Conservation (phyloP, 1,140 invertebrate species). For the Thaumatotibia leucotreta region DNA sequence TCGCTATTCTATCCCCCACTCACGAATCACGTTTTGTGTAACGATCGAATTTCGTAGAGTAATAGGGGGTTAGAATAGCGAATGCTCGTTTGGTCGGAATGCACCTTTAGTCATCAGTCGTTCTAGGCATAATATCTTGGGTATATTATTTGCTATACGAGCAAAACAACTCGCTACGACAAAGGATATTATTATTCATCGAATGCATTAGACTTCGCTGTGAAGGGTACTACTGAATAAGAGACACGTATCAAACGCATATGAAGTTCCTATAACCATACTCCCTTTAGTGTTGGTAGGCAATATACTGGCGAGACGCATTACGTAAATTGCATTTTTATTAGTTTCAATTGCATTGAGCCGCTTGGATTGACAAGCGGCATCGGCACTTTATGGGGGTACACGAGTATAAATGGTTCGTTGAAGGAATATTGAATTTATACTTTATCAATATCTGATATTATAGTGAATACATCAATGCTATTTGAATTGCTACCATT, state of each 20-base stretch:
- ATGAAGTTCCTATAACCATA: background rate
- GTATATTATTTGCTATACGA: conserved; percentile 3
- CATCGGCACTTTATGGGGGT: background rate
- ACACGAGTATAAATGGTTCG: background rate
- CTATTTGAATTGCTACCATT: background rate
- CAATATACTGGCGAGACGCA: conserved; percentile 43
- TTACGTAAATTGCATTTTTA: conserved; percentile 65
- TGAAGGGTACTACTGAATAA: conserved; percentile 33
- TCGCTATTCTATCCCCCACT: too few species aligned
- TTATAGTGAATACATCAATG: background rate
- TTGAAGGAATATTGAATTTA: background rate
- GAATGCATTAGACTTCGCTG: conserved; percentile 42
- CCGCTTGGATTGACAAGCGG: conserved; percentile 27
- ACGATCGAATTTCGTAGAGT: too few species aligned
- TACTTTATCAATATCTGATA: background rate
- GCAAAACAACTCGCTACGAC: conserved; percentile 36
- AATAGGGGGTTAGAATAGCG: too few species aligned
- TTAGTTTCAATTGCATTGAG: conserved; percentile 46
- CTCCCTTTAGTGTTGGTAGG: background rate
- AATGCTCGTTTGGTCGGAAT: too few species aligned
- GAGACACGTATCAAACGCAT: background rate
- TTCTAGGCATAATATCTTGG: background rate
- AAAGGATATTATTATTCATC: conserved; percentile 56
- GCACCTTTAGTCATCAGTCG: too few species aligned
- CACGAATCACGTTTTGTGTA: too few species aligned